Conservation (phyloP, 2,797 vertebrate species). For the Poliocrania exsul region DNA sequence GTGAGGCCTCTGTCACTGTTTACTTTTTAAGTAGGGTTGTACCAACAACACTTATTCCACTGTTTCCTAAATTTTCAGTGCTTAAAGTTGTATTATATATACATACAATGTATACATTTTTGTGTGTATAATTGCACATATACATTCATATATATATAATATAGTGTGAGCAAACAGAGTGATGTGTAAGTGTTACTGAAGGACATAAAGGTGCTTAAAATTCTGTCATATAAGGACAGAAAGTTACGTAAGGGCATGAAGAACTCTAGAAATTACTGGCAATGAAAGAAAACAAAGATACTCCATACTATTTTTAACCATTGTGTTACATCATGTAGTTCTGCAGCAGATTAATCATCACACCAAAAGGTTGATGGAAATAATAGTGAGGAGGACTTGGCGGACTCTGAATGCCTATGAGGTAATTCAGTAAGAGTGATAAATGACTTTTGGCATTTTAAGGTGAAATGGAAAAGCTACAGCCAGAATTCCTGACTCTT, state of each 20-base stretch:
- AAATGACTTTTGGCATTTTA: constrained; percentile 50
- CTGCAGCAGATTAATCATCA: constrained; percentile 51
- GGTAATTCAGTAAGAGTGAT: constrained; percentile 38
- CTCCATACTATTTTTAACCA: constrained; percentile 48
- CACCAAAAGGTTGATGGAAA: constrained; percentile 46
- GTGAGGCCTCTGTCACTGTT: background rate
- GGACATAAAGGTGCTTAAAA: background rate
- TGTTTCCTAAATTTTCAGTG: background rate
- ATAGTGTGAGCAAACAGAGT: background rate
- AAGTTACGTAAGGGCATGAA: background rate
- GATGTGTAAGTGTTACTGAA: background rate
- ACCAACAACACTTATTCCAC: background rate
- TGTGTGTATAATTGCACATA: background rate
- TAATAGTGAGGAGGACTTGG: constrained; percentile 53
- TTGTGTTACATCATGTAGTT: constrained; percentile 43
- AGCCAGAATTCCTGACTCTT: background rate
- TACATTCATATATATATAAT: background rate
- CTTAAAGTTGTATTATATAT: background rate
- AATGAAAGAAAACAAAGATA: constrained; percentile 25
- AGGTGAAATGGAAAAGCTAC: constrained; percentile 38
- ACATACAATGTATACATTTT: background rate
- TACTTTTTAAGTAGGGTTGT: background rate
- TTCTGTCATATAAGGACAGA: background rate
- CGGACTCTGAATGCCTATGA: background rate
- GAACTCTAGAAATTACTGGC: background rate